A percentile compares a stretch with the other conserved stretches of the same genome.
These are phyloP conservation scores for Cryptomyrus ogoouensis DNA, from an alignment of 2,113 vertebrate genomes.

Conservation along the genomic window DNA sequence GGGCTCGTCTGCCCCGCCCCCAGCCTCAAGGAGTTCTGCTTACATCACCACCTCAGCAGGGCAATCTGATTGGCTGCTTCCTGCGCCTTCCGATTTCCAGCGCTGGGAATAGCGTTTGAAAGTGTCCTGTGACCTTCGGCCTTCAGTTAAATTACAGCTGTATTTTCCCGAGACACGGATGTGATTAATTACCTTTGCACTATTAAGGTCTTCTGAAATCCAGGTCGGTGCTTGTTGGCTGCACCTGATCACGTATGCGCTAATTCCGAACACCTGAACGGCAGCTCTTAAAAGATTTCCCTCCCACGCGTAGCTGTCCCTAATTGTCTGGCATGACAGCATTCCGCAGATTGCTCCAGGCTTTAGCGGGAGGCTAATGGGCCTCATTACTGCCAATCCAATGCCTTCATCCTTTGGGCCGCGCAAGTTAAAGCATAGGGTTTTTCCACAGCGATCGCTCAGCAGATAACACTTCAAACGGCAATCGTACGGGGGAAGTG, in stretches of 20 bases:
- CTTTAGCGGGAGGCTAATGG: not conserved
- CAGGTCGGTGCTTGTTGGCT: not conserved
- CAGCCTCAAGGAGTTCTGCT: slow-evolving; percentile 17
- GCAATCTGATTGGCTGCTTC: not conserved
- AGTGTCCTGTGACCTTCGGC: not conserved
- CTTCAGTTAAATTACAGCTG: slow-evolving; percentile 33
- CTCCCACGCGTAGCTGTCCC: not conserved
- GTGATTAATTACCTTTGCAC: slow-evolving; percentile 13
- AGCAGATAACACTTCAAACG: not conserved
- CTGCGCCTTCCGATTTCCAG: not conserved
- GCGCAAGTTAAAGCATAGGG: not conserved
- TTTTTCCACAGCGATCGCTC: not conserved
- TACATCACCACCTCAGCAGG: not conserved
- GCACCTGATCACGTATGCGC: slow-evolving; percentile 8
- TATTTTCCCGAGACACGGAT: slow-evolving; percentile 14
- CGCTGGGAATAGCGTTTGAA: not conserved
- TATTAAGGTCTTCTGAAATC: slow-evolving; percentile 18
- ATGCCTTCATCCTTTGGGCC: not conserved
- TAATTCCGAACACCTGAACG: not conserved
- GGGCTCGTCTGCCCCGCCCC: slow-evolving; percentile 1
- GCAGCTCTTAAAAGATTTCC: not conserved
- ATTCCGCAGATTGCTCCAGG: slow-evolving; percentile 1
- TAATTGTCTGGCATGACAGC: not conserved
- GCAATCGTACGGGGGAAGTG: not conserved
- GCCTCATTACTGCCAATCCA: slow-evolving; percentile 11